phyloP scores from a whole-genome alignment of 37 sponge, comb jelly and placozoan species.

The Theonella swinhoei region DNA sequence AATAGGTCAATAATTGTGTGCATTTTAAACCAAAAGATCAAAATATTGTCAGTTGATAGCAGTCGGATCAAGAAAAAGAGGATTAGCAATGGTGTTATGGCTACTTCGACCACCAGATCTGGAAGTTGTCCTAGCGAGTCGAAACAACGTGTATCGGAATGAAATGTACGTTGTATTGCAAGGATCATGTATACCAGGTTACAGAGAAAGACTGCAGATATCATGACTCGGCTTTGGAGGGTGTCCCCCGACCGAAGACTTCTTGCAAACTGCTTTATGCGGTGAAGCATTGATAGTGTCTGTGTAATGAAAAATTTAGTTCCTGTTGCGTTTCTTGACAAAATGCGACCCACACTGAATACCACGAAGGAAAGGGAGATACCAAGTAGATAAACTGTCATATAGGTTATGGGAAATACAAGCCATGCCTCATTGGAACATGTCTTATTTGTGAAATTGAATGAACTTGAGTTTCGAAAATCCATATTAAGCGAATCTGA shows the following conservation, averaged over 20 bases:
- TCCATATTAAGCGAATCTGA: too few species aligned
- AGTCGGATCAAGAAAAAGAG: constrained; percentile 43
- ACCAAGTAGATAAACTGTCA: too few species aligned
- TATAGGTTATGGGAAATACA: not conserved
- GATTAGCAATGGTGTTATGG: constrained; percentile 19
- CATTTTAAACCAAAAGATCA: constrained; percentile 59
- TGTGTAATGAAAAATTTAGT: too few species aligned
- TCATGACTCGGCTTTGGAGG: constrained; percentile 26
- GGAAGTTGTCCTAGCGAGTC: not conserved
- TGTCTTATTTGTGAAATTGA: too few species aligned
- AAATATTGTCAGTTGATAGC: constrained; percentile 22
- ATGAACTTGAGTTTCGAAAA: too few species aligned
- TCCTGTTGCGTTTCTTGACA: too few species aligned
- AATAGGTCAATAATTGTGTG: constrained; percentile 66
- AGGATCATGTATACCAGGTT: constrained; percentile 22
- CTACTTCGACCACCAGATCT: constrained; percentile 31
- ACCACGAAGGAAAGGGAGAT: too few species aligned
- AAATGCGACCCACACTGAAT: too few species aligned
- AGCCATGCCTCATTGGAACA: not conserved
- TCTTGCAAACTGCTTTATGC: not conserved
- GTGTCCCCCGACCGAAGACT: constrained; percentile 20
- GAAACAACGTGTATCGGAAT: not conserved
- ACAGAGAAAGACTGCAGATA: constrained; percentile 15
- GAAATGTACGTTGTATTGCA: constrained; percentile 13
- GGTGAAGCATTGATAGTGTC: too few species aligned